Evolutionary conservation across 2,113 vertebrate species (phyloP).

Genomic region (Psammodynastes pulverulentus): DNA sequence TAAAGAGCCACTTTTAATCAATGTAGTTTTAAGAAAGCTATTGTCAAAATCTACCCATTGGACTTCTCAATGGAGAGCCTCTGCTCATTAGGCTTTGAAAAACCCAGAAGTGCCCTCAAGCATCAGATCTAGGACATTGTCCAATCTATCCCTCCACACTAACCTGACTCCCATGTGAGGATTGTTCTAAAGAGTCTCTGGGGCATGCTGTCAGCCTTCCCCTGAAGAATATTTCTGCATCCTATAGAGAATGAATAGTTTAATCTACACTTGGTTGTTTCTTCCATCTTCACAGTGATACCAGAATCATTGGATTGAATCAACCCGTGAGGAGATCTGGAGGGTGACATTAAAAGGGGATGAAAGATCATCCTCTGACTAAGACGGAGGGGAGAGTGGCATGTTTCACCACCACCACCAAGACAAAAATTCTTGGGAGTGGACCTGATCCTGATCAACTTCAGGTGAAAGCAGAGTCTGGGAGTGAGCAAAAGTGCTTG

Average conservation of each 20-base stretch:
- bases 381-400: background rate
- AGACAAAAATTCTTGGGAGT: background rate
- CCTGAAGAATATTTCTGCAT: background rate
- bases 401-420: background rate
- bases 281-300: background rate
- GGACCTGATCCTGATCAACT: background rate
- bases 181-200: background rate
- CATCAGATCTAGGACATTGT: background rate
- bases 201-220: background rate
- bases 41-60: background rate
- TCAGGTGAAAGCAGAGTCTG: background rate
- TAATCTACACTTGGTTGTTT: background rate
- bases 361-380: background rate
- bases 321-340: background rate
- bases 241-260: background rate
- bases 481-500: background rate
- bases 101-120: background rate
- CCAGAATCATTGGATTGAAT: background rate
- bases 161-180: background rate
- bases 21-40: background rate
- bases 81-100: background rate
- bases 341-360: background rate
- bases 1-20: background rate
- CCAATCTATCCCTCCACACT: background rate
- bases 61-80: background rate